Percentiles rank a stretch among this genome's conserved stretches.
Evolutionary conservation across 2,113 vertebrate genomes (phyloP).

Genomic region (human): GRCh38 chr5:166957001-166957500

Average conservation of each 20-base stretch:
- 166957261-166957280: neutral
- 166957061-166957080: neutral
- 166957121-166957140: neutral
- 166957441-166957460: neutral
- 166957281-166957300: neutral
- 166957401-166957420: rapidly evolving
- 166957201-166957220: neutral
- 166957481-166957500: neutral
- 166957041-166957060: neutral
- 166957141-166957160: neutral
- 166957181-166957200: neutral
- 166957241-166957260: neutral
- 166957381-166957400: neutral
- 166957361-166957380: no score
- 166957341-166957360: neutral
- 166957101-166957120: neutral
- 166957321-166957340: neutral
- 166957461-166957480: neutral
- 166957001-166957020: neutral
- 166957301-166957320: neutral
- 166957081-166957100: neutral
- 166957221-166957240: neutral
- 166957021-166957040: neutral
- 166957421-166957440: neutral
- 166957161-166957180: neutral